These are phyloP conservation scores for Eupithecia inturbata DNA, from an alignment of 2,888 invertebrate genomes.

Conservation along the genomic window DNA sequence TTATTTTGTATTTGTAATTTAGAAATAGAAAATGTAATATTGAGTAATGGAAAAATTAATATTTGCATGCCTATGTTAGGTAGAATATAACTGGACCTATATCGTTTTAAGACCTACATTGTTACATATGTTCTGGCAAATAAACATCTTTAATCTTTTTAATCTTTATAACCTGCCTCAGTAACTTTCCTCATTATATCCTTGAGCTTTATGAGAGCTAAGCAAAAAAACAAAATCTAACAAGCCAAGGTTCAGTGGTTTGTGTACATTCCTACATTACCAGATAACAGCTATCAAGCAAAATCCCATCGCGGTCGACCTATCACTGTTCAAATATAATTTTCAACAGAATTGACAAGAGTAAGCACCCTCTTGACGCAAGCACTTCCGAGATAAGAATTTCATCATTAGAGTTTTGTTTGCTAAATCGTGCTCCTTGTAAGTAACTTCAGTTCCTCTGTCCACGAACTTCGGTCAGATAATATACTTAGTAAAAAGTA, in stretches of 20 bases:
- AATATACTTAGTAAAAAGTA: background rate
- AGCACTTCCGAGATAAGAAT: conserved; percentile 4
- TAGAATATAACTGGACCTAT: too few relatives aligned
- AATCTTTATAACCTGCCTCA: background rate
- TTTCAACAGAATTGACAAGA: conserved; percentile 20
- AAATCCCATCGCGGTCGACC: conserved; percentile 15
- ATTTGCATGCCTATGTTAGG: too few relatives aligned
- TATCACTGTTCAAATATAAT: conserved; percentile 29
- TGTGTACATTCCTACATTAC: conserved; percentile 24
- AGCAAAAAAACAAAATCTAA: conserved; percentile 8
- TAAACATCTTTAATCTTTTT: too few relatives aligned
- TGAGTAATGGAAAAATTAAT: too few relatives aligned
- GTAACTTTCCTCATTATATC: background rate
- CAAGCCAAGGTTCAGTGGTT: conserved; percentile 16
- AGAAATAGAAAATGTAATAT: too few relatives aligned
- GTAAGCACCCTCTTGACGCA: conserved; percentile 11
- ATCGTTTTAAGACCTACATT: too few relatives aligned
- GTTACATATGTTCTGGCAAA: too few relatives aligned
- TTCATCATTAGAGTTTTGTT: conserved; percentile 4
- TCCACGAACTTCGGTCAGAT: background rate
- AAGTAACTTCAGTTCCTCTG: background rate
- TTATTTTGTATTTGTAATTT: too few relatives aligned
- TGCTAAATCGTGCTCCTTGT: background rate
- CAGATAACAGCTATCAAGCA: conserved; percentile 27
- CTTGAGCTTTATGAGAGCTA: conserved; percentile 8